These are phyloP conservation scores for Myopa testacea DNA, from an alignment of 2,888 invertebrate species.

Conservation along the genomic window DNA sequence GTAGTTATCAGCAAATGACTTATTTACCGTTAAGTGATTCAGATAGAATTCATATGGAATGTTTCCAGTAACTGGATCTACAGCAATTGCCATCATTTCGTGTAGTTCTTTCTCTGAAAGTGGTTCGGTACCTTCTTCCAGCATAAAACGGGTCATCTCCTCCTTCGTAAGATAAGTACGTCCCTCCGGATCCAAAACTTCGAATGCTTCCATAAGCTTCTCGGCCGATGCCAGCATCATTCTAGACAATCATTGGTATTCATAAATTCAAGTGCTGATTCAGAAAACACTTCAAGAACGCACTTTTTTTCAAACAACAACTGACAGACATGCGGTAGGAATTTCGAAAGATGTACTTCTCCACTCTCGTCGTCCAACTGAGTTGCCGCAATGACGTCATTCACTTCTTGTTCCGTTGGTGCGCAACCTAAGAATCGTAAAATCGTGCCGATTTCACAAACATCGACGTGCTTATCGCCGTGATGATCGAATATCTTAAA, in stretches of 20 bases:
- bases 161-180: conserved; percentile 83
- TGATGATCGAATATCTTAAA: conserved; percentile 94
- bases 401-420: conserved; percentile 91
- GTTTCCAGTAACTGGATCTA: conserved; percentile 83
- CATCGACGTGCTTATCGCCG: conserved; percentile 87
- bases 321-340: conserved; percentile 84
- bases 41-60: conserved; percentile 90
- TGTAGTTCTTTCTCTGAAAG: conserved; percentile 91
- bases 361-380: conserved; percentile 86
- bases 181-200: conserved; percentile 82
- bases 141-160: conserved; percentile 80
- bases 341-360: conserved; percentile 79
- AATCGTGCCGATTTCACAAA: conserved; percentile 91
- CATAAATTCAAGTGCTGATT: not conserved
- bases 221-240: conserved; percentile 89
- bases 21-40: conserved; percentile 82
- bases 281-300: conserved; percentile 39
- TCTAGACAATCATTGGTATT: conserved; percentile 62
- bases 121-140: conserved; percentile 91
- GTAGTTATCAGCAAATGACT: conserved; percentile 11
- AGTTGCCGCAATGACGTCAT: conserved; percentile 86
- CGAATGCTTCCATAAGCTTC: conserved; percentile 85
- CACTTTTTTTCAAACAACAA: conserved; percentile 86
- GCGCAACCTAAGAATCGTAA: conserved; percentile 88
- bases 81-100: conserved; percentile 89